These are phyloP conservation scores for Molorchus minor DNA, from an alignment of 2,888 invertebrate species.

Conservation along the genomic window DNA sequence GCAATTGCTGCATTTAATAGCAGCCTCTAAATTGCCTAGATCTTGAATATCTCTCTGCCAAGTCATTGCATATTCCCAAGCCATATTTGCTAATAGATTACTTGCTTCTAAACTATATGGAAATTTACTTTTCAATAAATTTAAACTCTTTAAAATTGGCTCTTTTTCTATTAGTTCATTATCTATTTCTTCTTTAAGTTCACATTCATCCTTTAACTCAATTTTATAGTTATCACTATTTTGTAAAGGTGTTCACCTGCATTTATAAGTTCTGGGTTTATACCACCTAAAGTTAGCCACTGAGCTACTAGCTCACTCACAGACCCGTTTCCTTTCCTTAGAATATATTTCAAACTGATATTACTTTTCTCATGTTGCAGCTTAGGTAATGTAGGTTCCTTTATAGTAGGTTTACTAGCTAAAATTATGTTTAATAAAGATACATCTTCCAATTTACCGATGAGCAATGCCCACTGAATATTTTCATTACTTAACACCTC, in stretches of 20 bases:
- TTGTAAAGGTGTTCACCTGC: conserved; percentile 63
- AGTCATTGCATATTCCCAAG: conserved; percentile 88
- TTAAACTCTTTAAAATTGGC: conserved; percentile 70
- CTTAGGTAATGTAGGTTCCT: conserved; percentile 64
- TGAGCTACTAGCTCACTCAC: conserved; percentile 88
- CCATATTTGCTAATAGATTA: conserved; percentile 83
- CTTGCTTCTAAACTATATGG: conserved; percentile 86
- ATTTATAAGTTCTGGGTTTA: conserved; percentile 72
- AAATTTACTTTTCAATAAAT: conserved; percentile 78
- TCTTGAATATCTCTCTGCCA: conserved; percentile 84
- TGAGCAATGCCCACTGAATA: conserved; percentile 86
- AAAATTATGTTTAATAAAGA: conserved; percentile 80
- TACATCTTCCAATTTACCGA: conserved; percentile 89
- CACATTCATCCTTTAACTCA: conserved; percentile 24
- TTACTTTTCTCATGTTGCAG: conserved; percentile 67
- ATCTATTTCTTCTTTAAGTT: not conserved
- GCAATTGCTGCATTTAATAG: conserved; percentile 73
- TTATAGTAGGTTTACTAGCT: conserved; percentile 62
- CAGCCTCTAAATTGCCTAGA: conserved; percentile 74
- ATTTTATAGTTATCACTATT: conserved; percentile 37
- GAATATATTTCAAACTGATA: conserved; percentile 73
- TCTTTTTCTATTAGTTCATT: conserved; percentile 32
- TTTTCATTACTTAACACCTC: conserved; percentile 81
- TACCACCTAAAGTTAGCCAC: conserved; percentile 81
- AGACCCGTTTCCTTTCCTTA: conserved; percentile 77